A percentile compares a stretch with the other conserved stretches of the same genome.
Conservation (phyloP, 2,797 vertebrate species). For the Chloroceryle amazona region DNA sequence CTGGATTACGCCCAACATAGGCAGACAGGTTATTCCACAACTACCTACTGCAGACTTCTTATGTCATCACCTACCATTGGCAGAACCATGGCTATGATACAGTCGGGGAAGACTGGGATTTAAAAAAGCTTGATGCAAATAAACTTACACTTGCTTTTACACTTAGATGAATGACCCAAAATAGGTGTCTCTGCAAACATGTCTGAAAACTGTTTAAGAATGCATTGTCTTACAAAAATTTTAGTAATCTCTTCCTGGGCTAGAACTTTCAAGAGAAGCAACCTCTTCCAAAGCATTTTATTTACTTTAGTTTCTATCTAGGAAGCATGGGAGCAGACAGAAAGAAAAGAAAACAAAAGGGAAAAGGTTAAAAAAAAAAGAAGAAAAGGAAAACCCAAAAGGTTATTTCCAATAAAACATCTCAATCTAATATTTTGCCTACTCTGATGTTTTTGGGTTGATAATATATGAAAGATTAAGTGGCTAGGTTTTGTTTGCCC, state of each 20-base stretch:
- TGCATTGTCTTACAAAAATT: background rate
- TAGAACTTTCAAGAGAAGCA: background rate
- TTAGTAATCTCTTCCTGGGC: background rate
- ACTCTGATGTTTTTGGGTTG: background rate
- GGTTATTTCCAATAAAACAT: background rate
- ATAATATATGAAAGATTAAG: conserved; percentile 11
- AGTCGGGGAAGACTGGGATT: background rate
- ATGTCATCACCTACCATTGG: background rate
- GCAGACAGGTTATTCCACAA: background rate
- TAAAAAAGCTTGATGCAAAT: background rate
- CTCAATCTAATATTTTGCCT: background rate
- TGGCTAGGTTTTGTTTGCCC: background rate
- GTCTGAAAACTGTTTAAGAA: background rate
- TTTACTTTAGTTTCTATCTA: background rate
- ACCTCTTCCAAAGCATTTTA: background rate
- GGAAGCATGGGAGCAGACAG: background rate
- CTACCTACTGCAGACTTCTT: background rate
- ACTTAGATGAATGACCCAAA: background rate
- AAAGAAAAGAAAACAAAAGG: background rate
- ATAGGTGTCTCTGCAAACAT: background rate
- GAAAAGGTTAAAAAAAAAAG: background rate
- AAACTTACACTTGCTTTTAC: background rate
- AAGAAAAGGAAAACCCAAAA: background rate
- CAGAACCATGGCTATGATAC: background rate
- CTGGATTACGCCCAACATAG: background rate